Evolutionary conservation across 2,888 invertebrate species (phyloP).

Genomic region (Phorcus lineatus): DNA sequence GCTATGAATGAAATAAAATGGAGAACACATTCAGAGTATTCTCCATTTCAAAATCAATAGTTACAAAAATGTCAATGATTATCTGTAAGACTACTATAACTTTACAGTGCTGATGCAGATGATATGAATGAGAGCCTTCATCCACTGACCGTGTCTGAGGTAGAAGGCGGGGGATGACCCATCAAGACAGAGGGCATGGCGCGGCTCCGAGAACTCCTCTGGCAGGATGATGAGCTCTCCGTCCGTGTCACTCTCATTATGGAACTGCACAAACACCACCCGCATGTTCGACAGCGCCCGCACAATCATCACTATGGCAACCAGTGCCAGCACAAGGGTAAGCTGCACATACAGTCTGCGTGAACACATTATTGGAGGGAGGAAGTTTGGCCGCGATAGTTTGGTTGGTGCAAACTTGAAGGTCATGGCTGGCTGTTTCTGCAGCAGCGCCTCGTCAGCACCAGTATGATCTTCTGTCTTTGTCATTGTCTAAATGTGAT

Average conservation of each 20-base stretch:
- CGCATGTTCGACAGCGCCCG: conserved; percentile 47
- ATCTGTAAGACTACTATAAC: too few species aligned
- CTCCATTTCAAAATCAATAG: too few species aligned
- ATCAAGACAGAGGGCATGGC: conserved; percentile 53
- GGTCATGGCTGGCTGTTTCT: conserved; percentile 24
- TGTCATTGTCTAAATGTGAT: too few species aligned
- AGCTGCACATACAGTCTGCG: conserved; percentile 52
- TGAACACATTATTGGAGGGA: conserved; percentile 40
- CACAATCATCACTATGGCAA: conserved; percentile 44
- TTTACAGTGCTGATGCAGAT: too few species aligned
- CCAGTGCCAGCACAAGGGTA: conserved; percentile 37
- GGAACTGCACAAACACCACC: conserved; percentile 51
- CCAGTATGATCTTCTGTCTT: neutral
- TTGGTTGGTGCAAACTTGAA: conserved; percentile 28
- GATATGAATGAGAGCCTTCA: too few species aligned
- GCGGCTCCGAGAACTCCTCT: conserved; percentile 38
- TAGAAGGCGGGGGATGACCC: conserved; percentile 62
- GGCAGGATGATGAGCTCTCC: conserved; percentile 55
- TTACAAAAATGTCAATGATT: too few species aligned
- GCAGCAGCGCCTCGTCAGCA: neutral
- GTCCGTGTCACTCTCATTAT: conserved; percentile 52
- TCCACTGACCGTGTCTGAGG: conserved; percentile 53
- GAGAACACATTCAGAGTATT: too few species aligned
- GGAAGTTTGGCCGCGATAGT: conserved; percentile 35
- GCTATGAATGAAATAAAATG: too few species aligned